Evolutionary conservation across 2,797 vertebrate species (phyloP).

Genomic region (Fundulus diaphanus): DNA sequence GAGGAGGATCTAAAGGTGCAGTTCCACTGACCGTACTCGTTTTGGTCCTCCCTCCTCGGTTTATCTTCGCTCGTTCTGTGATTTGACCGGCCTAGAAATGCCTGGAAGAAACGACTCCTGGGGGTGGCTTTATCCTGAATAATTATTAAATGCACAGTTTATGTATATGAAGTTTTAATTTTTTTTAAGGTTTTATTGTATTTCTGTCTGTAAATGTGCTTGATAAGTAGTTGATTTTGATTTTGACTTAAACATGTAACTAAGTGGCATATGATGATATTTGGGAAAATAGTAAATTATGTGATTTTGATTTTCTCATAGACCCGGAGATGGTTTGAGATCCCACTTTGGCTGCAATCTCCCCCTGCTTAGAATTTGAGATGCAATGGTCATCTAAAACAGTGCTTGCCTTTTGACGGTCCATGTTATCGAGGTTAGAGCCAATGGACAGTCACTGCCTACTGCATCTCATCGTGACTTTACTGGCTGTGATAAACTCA

Average conservation of each 20-base stretch:
- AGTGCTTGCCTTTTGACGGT: constrained; percentile 12
- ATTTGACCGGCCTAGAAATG: too few relatives aligned
- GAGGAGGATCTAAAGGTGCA: too few relatives aligned
- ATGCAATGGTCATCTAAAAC: constrained; percentile 38
- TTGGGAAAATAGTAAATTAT: background rate
- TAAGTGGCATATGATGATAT: background rate
- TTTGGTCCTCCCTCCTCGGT: too few relatives aligned
- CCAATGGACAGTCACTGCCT: constrained; percentile 55
- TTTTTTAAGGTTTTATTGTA: background rate
- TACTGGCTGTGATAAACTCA: constrained; percentile 50
- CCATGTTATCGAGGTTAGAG: constrained; percentile 11
- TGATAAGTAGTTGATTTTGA: background rate
- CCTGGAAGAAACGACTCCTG: too few relatives aligned
- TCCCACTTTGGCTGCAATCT: background rate
- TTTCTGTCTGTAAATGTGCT: background rate
- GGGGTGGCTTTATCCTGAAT: too few relatives aligned
- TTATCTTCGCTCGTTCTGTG: too few relatives aligned
- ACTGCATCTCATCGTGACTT: constrained; percentile 40
- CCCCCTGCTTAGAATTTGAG: constrained; percentile 43
- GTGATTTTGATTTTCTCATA: background rate
- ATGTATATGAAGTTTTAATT: background rate
- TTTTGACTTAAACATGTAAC: background rate
- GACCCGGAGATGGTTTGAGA: background rate
- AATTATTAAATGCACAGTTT: background rate
- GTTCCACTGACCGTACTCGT: too few relatives aligned